Conservation (phyloP, 2,113 vertebrate species). For the Panthera uncia region DNA sequence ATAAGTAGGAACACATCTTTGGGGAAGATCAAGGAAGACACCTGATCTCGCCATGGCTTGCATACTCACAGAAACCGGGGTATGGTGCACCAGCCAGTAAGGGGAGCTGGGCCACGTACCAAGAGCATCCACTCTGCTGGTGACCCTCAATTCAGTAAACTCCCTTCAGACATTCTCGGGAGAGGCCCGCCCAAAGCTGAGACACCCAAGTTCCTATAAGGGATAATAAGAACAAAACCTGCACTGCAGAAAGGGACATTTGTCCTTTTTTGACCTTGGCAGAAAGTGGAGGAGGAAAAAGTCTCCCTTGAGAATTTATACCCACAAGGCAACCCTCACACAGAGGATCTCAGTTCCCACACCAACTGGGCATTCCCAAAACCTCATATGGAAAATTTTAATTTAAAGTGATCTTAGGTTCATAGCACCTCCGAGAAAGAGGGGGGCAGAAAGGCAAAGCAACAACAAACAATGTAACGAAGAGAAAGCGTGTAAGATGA, state of each 20-base stretch:
- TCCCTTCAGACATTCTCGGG: neutral
- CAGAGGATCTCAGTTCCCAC: neutral
- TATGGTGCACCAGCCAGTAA: neutral
- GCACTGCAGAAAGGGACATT: neutral
- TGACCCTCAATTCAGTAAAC: neutral
- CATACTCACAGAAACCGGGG: neutral
- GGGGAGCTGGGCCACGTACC: neutral
- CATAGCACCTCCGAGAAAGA: neutral
- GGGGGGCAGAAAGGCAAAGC: neutral
- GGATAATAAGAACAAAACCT: neutral
- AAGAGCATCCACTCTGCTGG: neutral
- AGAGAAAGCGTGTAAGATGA: neutral
- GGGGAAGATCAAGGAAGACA: neutral
- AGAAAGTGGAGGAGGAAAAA: neutral
- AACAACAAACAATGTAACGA: neutral
- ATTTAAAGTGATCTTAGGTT: neutral
- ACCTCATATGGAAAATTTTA: neutral
- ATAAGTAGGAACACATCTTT: neutral
- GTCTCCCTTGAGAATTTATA: neutral
- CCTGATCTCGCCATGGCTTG: neutral
- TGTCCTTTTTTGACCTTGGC: neutral
- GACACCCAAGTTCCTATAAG: neutral
- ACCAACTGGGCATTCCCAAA: neutral
- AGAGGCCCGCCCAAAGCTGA: neutral
- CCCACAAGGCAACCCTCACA: neutral